Base-by-base conservation (phyloP, 2,888 invertebrate genomes). In the Drosophila engyochracea region DNA sequence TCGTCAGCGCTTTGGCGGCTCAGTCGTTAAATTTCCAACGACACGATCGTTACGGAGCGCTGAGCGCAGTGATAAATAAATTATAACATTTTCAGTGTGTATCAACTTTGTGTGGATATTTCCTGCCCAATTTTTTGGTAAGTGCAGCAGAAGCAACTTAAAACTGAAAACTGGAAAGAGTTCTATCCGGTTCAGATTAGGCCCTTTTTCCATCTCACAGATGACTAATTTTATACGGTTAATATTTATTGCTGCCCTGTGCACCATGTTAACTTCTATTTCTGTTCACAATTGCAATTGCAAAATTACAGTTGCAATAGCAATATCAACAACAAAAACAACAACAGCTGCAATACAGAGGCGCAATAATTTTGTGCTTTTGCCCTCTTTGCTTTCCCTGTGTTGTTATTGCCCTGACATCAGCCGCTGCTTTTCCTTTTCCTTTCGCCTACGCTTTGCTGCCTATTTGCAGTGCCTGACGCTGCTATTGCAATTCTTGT, bases 341-440 rank as follows among this genome's bases (percentile, higher is more conserved):
- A 68, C 59, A 77, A 73, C 85, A 79, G 61, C 87, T 70, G 75
- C 88, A 59, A 47, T 65, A 73, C 79, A 78, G 74, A 70, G 83
- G 83, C 81, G 81, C 83, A 78, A 81, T 68, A 67, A 72, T 72
- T 82, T 79, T 58, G 58, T 16, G 65, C 49, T 41, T 25, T 47
- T 25, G 16, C 25, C 53, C 58, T 63, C 61, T 70, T 66, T 64
- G n/a, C 59, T 41, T 31, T 55, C 31, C 41, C 28, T 47, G 52
- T 39, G 55, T 61, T 68, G 62, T 76, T 57, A 59, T 62, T 78
- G 65, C 64, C 60, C 52, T 70, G 71, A 49, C 54, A 75, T 53
- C 76, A 52, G 54, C 51, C 55, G 69, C 52, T 65, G 66, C 33
- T 77, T 72, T 78, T 78, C 70, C 70, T 76, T 59, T 75, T 78